A percentile compares a stretch with the other conserved stretches of the same genome.
phyloP scores from a whole-genome alignment of 2,888 invertebrate genomes.

The Anarsia innoxiella region DNA sequence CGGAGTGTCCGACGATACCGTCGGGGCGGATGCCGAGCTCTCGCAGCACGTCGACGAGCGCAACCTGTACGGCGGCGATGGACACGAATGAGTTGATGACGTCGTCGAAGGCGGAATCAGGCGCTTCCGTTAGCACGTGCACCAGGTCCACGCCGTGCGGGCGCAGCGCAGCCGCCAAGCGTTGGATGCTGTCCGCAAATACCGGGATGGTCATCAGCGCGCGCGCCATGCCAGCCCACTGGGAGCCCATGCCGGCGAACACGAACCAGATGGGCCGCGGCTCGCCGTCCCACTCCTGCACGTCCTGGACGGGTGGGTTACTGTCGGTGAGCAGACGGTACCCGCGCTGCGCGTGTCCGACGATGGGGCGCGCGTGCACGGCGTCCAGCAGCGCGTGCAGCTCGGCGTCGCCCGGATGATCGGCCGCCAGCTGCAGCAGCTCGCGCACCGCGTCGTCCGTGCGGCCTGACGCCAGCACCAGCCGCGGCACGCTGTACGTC shows the following conservation, averaged over 20 bases:
- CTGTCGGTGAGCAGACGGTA: no score
- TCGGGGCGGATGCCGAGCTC: slow-evolving; percentile 88
- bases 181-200: slow-evolving; percentile 86
- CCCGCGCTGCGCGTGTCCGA: slow-evolving; percentile 52
- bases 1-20: slow-evolving; percentile 97
- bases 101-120: slow-evolving; percentile 86
- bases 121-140: slow-evolving; percentile 84
- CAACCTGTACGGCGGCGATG: slow-evolving; percentile 97
- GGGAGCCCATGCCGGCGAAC: slow-evolving; percentile 98
- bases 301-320: no score
- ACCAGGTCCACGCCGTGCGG: slow-evolving; percentile 89
- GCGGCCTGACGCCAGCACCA: slow-evolving; percentile 78
- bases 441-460: slow-evolving; percentile 84
- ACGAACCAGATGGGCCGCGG: slow-evolving; percentile 94
- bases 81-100: slow-evolving; percentile 93
- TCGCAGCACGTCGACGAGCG: slow-evolving; percentile 90
- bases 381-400: slow-evolving; percentile 81
- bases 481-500: neutral
- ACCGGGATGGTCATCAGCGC: slow-evolving; percentile 87
- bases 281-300: slow-evolving; percentile 65
- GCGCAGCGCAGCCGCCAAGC: slow-evolving; percentile 84
- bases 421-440: slow-evolving; percentile 78
- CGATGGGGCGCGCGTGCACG: slow-evolving; percentile 63
- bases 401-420: slow-evolving; percentile 79
- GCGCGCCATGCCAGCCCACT: slow-evolving; percentile 97